phyloP scores from a whole-genome alignment of 2,797 vertebrate genomes.

The Macrochelys suwanniensis region DNA sequence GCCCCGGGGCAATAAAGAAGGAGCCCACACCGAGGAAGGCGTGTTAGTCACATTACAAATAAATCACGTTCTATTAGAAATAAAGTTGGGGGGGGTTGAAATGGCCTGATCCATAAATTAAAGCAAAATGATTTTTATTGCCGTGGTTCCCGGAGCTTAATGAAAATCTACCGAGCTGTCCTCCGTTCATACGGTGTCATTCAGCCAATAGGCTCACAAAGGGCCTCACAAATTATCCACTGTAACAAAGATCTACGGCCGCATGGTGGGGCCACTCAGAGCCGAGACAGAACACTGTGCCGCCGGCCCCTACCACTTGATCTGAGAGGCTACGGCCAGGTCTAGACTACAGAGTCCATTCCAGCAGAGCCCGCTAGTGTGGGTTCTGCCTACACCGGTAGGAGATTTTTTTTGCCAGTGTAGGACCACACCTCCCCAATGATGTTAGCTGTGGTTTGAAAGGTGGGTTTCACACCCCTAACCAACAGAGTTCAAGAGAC shows the following conservation, averaged over 20 bases:
- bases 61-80: constrained; percentile 1
- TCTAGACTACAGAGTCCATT: not conserved
- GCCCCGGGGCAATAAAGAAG: not conserved
- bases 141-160: not conserved
- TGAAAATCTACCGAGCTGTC: accelerated
- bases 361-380: not conserved
- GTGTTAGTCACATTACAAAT: not conserved
- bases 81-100: accelerated
- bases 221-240: not conserved
- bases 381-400: not conserved
- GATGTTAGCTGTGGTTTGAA: not conserved
- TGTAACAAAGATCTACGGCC: not conserved
- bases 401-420: too few species aligned
- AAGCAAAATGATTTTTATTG: constrained; percentile 23
- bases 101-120: constrained; percentile 14
- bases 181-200: accelerated
- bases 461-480: too few species aligned
- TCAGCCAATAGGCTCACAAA: not conserved
- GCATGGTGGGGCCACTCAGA: not conserved
- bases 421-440: not conserved
- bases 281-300: not conserved
- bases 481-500: not conserved
- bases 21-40: not conserved
- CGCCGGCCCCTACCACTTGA: not conserved
- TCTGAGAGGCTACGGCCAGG: not conserved